Evolutionary conservation across 2,797 vertebrate genomes (phyloP).

Genomic region (Schizothorax lantsangensis): DNA sequence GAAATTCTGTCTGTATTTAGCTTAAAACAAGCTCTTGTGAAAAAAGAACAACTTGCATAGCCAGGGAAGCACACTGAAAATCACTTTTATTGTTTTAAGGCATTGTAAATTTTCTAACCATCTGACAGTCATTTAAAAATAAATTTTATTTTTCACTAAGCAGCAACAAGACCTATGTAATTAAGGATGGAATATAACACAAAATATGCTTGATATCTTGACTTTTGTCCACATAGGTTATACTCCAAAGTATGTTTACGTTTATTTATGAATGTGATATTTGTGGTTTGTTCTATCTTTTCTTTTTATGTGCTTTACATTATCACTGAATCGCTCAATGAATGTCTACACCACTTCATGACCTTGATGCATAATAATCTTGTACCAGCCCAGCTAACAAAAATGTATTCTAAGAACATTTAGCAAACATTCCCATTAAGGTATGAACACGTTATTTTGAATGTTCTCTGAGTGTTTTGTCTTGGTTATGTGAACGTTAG

Average conservation of each 20-base stretch:
- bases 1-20: not conserved
- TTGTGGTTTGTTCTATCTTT: not conserved
- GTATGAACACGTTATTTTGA: not conserved
- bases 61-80: not conserved
- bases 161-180: not conserved
- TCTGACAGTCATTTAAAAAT: not conserved
- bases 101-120: not conserved
- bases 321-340: not conserved
- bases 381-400: not conserved
- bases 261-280: slow-evolving; percentile 29
- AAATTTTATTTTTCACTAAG: not conserved
- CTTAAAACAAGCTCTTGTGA: not conserved
- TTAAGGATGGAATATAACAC: not conserved
- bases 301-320: slow-evolving; percentile 46
- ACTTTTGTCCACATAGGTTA: not conserved
- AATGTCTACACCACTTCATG: not conserved
- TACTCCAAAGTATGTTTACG: not conserved
- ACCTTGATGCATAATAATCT: not conserved
- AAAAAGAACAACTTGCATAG: not conserved
- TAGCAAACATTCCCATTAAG: not conserved
- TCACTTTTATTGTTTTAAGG: not conserved
- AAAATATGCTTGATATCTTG: not conserved
- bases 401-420: not conserved
- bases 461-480: not conserved
- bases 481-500: not conserved